phyloP scores from a whole-genome alignment of 1,140 invertebrate species.

The Drosophila orena region DNA sequence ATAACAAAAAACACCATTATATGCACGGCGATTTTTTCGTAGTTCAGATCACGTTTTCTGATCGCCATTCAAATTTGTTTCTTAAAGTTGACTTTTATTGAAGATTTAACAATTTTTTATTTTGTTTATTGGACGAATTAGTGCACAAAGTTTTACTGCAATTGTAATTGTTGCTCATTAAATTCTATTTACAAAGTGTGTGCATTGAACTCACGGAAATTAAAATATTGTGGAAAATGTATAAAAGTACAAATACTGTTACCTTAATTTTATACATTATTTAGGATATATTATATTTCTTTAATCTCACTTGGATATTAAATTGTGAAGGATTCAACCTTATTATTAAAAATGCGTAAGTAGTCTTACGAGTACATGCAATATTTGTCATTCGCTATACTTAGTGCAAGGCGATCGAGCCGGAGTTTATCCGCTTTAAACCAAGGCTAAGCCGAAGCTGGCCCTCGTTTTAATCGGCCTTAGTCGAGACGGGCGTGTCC shows the following conservation, averaged over 20 bases:
- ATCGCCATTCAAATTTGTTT: neutral
- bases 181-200: too few species aligned
- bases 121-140: too few species aligned
- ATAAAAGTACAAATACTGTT: too few species aligned
- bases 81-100: too few species aligned
- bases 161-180: too few species aligned
- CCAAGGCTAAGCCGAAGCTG: slow-evolving; percentile 34
- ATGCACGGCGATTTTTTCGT: neutral
- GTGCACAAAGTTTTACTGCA: too few species aligned
- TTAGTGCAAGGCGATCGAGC: slow-evolving; percentile 44
- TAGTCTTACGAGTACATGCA: neutral
- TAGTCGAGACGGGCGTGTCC: slow-evolving; percentile 41
- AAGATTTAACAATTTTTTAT: too few species aligned
- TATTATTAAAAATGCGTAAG: neutral
- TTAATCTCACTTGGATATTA: neutral
- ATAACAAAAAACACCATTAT: neutral
- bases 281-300: too few species aligned
- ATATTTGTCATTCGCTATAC: neutral
- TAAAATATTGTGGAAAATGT: too few species aligned
- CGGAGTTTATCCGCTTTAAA: slow-evolving; percentile 42
- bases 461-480: slow-evolving; percentile 40
- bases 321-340: neutral
- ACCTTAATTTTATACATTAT: neutral
- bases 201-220: too few species aligned
- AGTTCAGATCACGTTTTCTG: neutral